These are phyloP conservation scores for Condylura cristata DNA, from an alignment of 2,113 vertebrate genomes.

Conservation along the genomic window DNA sequence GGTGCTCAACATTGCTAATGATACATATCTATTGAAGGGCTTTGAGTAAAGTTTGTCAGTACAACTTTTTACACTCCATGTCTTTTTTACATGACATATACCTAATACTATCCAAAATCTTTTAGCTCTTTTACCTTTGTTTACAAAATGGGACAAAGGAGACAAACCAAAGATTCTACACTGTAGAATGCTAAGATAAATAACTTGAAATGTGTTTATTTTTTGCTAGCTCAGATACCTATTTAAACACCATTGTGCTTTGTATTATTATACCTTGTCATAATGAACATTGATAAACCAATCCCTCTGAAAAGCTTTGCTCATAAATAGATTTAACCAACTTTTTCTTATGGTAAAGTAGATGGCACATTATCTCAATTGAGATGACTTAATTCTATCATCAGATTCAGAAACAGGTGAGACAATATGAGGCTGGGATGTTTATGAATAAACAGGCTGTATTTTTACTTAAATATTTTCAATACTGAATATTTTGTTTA, in stretches of 20 bases:
- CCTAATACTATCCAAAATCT: not conserved
- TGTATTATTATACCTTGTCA: not conserved
- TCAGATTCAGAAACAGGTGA: not conserved
- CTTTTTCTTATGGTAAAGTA: not conserved
- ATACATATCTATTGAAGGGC: not conserved
- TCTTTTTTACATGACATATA: not conserved
- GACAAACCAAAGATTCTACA: not conserved
- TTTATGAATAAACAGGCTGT: not conserved
- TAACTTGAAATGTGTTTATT: not conserved
- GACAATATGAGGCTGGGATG: not conserved
- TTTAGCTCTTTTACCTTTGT: not conserved
- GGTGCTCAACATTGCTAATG: not conserved
- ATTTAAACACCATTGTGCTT: not conserved
- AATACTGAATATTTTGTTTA: not conserved
- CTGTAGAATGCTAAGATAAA: not conserved
- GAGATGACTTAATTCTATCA: not conserved
- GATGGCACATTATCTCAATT: not conserved
- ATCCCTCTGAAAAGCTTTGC: not conserved
- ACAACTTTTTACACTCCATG: not conserved
- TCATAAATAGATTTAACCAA: not conserved
- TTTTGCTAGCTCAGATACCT: not conserved
- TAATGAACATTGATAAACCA: not conserved
- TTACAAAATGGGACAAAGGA: not conserved
- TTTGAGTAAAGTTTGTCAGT: not conserved
- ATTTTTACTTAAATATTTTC: constrained; percentile 6